Evolutionary conservation across 2,113 vertebrate species (phyloP), one percentile per base, ranked within the genome.

Genomic region (Peromyscus polionotus): DNA sequence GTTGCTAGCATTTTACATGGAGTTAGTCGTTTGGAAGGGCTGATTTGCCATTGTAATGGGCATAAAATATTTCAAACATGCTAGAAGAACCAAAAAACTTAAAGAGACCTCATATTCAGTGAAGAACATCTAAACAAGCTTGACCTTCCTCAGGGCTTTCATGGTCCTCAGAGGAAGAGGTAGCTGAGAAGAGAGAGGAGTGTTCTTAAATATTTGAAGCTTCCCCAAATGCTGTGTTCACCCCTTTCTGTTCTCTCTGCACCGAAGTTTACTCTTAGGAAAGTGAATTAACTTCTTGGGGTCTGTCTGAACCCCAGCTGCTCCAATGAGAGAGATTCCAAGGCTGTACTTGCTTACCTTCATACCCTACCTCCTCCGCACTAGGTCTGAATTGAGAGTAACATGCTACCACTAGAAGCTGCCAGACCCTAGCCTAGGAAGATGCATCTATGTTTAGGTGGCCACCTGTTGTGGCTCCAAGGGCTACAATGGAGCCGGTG

Each of bases 111-210:
- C 91, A 0, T 7, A 68, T 63, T 72, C 39, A 39, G 8, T 68
- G 63, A 83, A 91, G 77, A 93, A 96, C 91, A 93, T 83, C 57
- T 87, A n/a, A 77, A 94, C 89, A 94, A 67, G 11, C 45, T 91
- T 76, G 57, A 61, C 36, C 65, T 93, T 89, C 90, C 73, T 92
- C 68, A 77, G 79, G 67, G 11, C 31, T 93, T 95, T 96, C 80
- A 75, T 65, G 73, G 77, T 57, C 51, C 63, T 51, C 73, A 68
- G 93, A 97, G 48, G 72, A 95, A 94, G 45, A 93, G n/a, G 24
- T 65, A 93, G 63, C 26, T 86, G 7, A 90, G 26, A 91, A n/a
- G 39, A 72, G 19, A 94, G n/a, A 79, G 28, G 9, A 84, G 33
- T 59, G 51, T 68, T 39, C 75, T 92, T 90, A 95, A 90, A 77